phyloP scores from a whole-genome alignment of 1,140 invertebrate species.

The Calosoma granatense region DNA sequence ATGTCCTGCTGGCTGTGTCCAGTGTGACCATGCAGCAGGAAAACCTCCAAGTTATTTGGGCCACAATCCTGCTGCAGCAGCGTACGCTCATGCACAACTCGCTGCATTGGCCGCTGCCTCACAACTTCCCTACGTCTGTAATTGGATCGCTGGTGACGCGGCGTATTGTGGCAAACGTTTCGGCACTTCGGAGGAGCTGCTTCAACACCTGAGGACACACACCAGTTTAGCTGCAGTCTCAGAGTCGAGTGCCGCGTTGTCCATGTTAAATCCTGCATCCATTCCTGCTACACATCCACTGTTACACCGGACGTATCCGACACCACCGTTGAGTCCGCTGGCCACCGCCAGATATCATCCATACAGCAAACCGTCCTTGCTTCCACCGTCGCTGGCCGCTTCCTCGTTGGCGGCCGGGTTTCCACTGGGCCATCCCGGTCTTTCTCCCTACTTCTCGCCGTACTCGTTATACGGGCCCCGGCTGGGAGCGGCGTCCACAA shows the following conservation, averaged over 20 bases:
- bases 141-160: slow-evolving; percentile 82
- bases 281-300: slow-evolving; percentile 53
- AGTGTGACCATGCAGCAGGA: slow-evolving; percentile 72
- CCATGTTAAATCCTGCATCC: slow-evolving; percentile 41
- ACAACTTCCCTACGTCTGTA: slow-evolving; percentile 75
- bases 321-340: slow-evolving; percentile 72
- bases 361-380: slow-evolving; percentile 64
- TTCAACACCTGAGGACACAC: slow-evolving; percentile 82
- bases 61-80: slow-evolving; percentile 45
- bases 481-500: slow-evolving; percentile 55
- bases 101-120: slow-evolving; percentile 62
- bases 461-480: slow-evolving; percentile 80
- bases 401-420: slow-evolving; percentile 49
- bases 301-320: slow-evolving; percentile 70
- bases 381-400: slow-evolving; percentile 42
- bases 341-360: slow-evolving; percentile 76
- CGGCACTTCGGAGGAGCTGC: slow-evolving; percentile 74
- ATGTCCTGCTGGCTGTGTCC: slow-evolving; percentile 78
- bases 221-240: slow-evolving; percentile 42
- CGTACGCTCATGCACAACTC: slow-evolving; percentile 63
- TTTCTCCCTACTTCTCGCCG: slow-evolving; percentile 71
- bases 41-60: slow-evolving; percentile 34
- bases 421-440: slow-evolving; percentile 53
- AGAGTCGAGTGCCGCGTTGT: slow-evolving; percentile 41
- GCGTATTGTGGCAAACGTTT: slow-evolving; percentile 88